phyloP scores from a whole-genome alignment of 1,140 invertebrate species.

The Drosophila guanche region DNA sequence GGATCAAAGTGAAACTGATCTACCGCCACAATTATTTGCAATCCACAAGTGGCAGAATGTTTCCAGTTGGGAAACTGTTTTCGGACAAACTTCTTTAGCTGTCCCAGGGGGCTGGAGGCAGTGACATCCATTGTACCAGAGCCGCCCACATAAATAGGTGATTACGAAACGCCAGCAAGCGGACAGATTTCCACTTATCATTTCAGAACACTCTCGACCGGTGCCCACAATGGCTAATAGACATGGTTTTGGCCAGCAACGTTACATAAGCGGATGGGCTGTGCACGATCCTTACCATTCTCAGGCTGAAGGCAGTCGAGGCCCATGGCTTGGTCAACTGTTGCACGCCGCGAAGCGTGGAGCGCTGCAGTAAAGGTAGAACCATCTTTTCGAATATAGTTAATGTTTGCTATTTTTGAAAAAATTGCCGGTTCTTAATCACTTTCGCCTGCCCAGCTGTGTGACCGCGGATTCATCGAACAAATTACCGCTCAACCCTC shows the following conservation, averaged over 20 bases:
- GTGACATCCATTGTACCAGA: conserved; percentile 33
- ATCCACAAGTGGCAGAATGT: neutral
- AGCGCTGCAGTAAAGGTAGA: conserved; percentile 68
- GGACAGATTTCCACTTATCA: no score
- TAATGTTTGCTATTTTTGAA: no score
- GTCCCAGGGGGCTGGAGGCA: neutral
- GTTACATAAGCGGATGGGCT: conserved; percentile 2
- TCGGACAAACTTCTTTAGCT: neutral
- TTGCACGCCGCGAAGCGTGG: conserved; percentile 63
- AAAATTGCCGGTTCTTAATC: no score
- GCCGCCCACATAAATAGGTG: neutral
- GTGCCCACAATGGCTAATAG: neutral
- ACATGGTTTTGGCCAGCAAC: neutral
- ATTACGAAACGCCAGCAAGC: conserved; percentile 50
- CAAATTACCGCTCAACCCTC: no score
- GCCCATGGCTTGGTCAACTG: conserved; percentile 71
- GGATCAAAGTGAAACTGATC: neutral
- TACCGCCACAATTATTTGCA: neutral
- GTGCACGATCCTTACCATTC: conserved; percentile 66
- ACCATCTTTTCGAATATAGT: conserved; percentile 56
- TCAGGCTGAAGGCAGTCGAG: conserved; percentile 45
- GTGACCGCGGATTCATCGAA: no score
- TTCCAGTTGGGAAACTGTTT: conserved; percentile 1
- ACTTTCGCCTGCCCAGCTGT: no score
- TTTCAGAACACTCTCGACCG: no score